Base-by-base conservation (phyloP, 2,797 vertebrate genomes). In the Pangasius krempfi region DNA sequence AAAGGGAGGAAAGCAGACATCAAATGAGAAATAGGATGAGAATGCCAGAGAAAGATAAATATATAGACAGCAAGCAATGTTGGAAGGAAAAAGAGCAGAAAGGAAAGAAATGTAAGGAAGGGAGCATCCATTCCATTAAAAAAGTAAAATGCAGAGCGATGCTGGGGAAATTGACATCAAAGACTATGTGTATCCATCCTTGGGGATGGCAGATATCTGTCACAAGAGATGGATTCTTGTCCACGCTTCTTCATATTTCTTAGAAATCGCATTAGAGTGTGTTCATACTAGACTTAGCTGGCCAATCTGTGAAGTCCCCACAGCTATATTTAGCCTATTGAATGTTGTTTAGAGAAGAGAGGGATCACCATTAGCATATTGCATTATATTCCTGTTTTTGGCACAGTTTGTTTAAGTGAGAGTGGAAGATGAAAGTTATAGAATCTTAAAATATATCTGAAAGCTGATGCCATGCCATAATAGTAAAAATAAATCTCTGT, bases 261-360 rank as follows among this genome's bases (percentile, higher is more conserved):
- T 78, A 75, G 66, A 89, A 88, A 90, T 88, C 88, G 86, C 79
- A 86, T 88, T 89, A 89, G 44, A 66, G 85, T 82, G 60, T 73
- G 68, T 83, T 89, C 90, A 89, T 90, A 44, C 66, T 70, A 85
- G 60, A 79, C 68, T 80, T 87, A 62, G 76, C 87, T 72, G 88
- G 84, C 88, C 88, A 89, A 76, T 60, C 90, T 89, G 47, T 89
- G 84, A 88, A 88, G 81, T 87, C 88, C 86, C 62, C 25, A 70
- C 40, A 50, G 85, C 82, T 89, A 89, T 79, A 79, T 90, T 90
- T 91, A 91, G 82, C 64, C 62, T 79, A 54, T 14, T n/a, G 80
- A 90, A 87, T 85, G n/a, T 85, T 86, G 68, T 88, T 86, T 88
- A 56, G 82, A 85, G 25, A 73, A 37, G 4, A 87, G 64, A 54